Percentiles rank a stretch among this genome's conserved stretches.
phyloP scores from a whole-genome alignment of 2,888 invertebrate species.

The Heliconius aoede region DNA sequence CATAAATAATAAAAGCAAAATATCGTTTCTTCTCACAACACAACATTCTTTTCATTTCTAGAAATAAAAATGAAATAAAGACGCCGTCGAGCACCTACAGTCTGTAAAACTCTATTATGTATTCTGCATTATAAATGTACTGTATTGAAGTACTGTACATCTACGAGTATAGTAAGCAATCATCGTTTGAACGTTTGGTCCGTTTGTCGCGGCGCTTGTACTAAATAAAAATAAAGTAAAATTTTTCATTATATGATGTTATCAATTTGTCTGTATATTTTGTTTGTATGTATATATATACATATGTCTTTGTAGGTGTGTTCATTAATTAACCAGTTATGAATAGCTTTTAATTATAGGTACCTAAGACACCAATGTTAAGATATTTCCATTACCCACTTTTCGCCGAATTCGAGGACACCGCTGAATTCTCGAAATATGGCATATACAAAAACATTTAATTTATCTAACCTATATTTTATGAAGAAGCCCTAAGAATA shows the following conservation, averaged over 20 bases:
- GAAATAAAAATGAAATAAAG: slow-evolving; percentile 13
- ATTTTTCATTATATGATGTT: neutral
- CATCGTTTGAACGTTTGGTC: slow-evolving; percentile 22
- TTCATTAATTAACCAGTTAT: too few species aligned
- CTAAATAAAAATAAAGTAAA: neutral
- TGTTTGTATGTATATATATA: too few species aligned
- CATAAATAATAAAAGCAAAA: neutral
- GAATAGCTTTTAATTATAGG: too few species aligned
- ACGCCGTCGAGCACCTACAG: slow-evolving; percentile 16
- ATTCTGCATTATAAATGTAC: slow-evolving; percentile 39
- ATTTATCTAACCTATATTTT: slow-evolving; percentile 2
- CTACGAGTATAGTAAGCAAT: slow-evolving; percentile 28
- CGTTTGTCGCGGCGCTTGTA: slow-evolving; percentile 9
- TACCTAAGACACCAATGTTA: too few species aligned
- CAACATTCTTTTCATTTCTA: slow-evolving; percentile 6
- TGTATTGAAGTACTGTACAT: slow-evolving; percentile 21
- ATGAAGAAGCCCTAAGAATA: slow-evolving; percentile 21
- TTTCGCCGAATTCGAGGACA: too few species aligned
- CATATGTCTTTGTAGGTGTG: too few species aligned
- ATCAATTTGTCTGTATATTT: neutral
- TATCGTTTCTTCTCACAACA: neutral
- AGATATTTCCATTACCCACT: too few species aligned
- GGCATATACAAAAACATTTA: too few species aligned
- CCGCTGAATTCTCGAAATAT: too few species aligned
- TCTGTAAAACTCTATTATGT: slow-evolving; percentile 33